Percentiles rank a stretch among this genome's conserved stretches.
Conservation (phyloP, 2,888 invertebrate species). For the Sphecodes monilicornis region DNA sequence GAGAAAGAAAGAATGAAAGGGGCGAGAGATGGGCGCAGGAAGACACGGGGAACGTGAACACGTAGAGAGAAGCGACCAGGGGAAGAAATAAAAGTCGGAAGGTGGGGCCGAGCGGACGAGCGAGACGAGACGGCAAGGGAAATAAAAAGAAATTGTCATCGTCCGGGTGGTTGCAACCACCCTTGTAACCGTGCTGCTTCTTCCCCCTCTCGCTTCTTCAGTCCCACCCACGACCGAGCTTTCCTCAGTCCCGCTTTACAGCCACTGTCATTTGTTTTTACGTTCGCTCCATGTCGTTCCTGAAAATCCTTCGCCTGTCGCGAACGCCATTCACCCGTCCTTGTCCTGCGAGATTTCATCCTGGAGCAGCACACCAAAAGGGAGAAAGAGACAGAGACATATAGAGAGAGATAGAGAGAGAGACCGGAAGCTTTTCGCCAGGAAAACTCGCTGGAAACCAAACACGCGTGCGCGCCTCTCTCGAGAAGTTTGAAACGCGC, state of each 20-base stretch:
- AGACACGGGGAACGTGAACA: conserved; percentile 9
- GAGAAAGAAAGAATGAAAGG: not conserved
- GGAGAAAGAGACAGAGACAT: not conserved
- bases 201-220: not conserved
- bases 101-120: conserved; percentile 36
- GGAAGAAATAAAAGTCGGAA: conserved; percentile 58
- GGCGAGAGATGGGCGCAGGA: not conserved
- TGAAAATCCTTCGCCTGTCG: conserved; percentile 68
- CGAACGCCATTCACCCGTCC: conserved; percentile 38
- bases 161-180: conserved; percentile 70
- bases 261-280: conserved; percentile 76
- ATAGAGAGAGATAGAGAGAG: not conserved
- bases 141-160: conserved; percentile 82
- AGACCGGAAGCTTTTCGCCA: conserved; percentile 19
- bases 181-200: conserved; percentile 63
- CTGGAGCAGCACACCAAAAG: not conserved
- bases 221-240: conserved; percentile 4
- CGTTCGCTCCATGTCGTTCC: conserved; percentile 69
- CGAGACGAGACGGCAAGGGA: conserved; percentile 64
- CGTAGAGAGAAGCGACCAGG: conserved; percentile 23
- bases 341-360: conserved; percentile 61
- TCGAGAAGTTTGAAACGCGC: conserved; percentile 52
- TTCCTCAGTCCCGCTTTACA: conserved; percentile 61
- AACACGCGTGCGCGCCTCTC: conserved; percentile 7
- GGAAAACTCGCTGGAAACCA: conserved; percentile 10